Percentiles rank a stretch among this genome's conserved stretches.
phyloP scores from a whole-genome alignment of 2,888 invertebrate genomes.

The Xylophagus ater region DNA sequence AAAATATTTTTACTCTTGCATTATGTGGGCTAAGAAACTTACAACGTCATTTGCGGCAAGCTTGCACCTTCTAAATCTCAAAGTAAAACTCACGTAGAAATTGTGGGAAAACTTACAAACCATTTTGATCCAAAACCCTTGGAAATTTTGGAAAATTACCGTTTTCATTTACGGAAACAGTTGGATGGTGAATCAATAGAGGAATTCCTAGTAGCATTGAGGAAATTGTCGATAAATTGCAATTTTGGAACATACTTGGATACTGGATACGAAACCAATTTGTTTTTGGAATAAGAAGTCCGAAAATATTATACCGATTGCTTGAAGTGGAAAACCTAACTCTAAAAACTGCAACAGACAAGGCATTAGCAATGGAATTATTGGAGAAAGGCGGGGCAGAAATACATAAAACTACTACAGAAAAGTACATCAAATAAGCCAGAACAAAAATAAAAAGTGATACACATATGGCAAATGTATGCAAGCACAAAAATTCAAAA shows the following conservation, averaged over 20 bases:
- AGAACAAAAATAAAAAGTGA: too few species aligned
- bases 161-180: conserved; percentile 21
- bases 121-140: conserved; percentile 18
- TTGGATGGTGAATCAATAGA: conserved; percentile 19
- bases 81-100: background rate
- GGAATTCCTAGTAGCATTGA: conserved; percentile 19
- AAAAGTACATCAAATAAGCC: too few species aligned
- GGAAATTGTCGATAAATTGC: conserved; percentile 19
- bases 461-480: too few species aligned
- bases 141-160: conserved; percentile 23
- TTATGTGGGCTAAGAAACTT: too few species aligned
- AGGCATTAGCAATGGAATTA: conserved; percentile 22
- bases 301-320: conserved; percentile 21
- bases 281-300: conserved; percentile 21
- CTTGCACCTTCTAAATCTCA: background rate
- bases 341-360: conserved; percentile 19
- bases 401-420: too few species aligned
- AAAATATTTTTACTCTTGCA: too few species aligned
- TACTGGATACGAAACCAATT: conserved; percentile 24
- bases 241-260: conserved; percentile 22
- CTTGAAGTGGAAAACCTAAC: conserved; percentile 21
- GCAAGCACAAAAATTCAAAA: too few species aligned
- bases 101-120: background rate
- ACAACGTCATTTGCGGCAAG: background rate
- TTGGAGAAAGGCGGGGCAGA: conserved; percentile 20